Percentiles rank a stretch among this genome's conserved stretches.
Conservation (phyloP, 2,888 invertebrate species). For the Chymomyza procnemis region DNA sequence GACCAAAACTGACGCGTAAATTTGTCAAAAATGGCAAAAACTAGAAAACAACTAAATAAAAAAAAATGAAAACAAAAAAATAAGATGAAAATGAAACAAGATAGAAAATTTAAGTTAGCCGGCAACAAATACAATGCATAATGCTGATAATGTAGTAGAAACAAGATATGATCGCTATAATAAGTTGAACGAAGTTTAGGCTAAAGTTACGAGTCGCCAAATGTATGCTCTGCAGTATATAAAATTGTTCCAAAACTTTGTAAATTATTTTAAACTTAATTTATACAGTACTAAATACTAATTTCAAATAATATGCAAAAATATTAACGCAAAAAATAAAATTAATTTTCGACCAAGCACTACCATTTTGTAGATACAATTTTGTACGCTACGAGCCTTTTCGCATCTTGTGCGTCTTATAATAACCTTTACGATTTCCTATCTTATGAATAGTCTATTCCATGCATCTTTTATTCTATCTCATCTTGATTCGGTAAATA, state of each 20-base stretch:
- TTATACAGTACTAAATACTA: too few species aligned
- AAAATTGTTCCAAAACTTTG: not conserved
- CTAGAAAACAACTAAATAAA: constrained; percentile 22
- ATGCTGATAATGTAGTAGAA: constrained; percentile 21
- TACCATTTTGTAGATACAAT: too few species aligned
- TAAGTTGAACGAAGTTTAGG: not conserved
- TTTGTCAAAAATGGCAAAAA: constrained; percentile 55
- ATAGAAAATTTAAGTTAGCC: constrained; percentile 9
- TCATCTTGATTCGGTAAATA: too few species aligned
- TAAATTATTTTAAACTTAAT: too few species aligned
- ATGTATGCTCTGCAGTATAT: not conserved
- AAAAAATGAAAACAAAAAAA: constrained; percentile 19
- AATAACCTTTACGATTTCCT: too few species aligned
- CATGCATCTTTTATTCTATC: too few species aligned
- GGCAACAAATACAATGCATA: constrained; percentile 9
- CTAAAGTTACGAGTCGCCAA: constrained; percentile 15
- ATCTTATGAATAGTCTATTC: too few species aligned
- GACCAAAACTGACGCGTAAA: constrained; percentile 22
- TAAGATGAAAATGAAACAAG: constrained; percentile 24
- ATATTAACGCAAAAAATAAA: too few species aligned
- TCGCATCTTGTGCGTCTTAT: too few species aligned
- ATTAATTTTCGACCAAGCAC: too few species aligned
- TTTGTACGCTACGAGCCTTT: too few species aligned
- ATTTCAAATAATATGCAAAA: too few species aligned
- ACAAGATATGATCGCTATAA: not conserved